Evolutionary conservation across 2,797 vertebrate species (phyloP).

Genomic region (Nannoperca australis): DNA sequence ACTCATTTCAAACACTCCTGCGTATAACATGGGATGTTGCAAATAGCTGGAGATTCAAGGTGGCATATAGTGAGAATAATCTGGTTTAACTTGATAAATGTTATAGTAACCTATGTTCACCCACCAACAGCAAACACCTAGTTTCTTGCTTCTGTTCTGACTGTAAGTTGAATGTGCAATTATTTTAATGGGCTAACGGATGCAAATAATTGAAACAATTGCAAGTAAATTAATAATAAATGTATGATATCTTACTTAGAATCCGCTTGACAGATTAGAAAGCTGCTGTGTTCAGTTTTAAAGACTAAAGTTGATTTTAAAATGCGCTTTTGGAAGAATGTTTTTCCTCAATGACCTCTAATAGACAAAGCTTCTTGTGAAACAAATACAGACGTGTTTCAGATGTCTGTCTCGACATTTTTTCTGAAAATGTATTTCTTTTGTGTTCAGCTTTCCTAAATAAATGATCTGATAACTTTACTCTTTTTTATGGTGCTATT

Average conservation of each 20-base stretch:
- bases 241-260: neutral
- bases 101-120: neutral
- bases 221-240: neutral
- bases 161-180: conserved; percentile 24
- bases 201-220: neutral
- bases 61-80: neutral
- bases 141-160: neutral
- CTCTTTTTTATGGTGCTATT: neutral
- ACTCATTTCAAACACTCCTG: neutral
- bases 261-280: neutral
- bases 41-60: neutral
- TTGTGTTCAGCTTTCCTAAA: conserved; percentile 19
- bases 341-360: neutral
- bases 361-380: neutral
- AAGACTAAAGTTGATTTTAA: neutral
- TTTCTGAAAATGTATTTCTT: neutral
- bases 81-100: conserved; percentile 5
- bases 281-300: conserved; percentile 8
- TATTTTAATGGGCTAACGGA: conserved; percentile 15
- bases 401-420: neutral
- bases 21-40: neutral
- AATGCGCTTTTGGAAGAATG: neutral
- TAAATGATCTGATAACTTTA: conserved; percentile 17
- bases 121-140: neutral
- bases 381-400: neutral